phyloP scores from a whole-genome alignment of 1,140 invertebrate genomes.

The Eubasilissa regina region DNA sequence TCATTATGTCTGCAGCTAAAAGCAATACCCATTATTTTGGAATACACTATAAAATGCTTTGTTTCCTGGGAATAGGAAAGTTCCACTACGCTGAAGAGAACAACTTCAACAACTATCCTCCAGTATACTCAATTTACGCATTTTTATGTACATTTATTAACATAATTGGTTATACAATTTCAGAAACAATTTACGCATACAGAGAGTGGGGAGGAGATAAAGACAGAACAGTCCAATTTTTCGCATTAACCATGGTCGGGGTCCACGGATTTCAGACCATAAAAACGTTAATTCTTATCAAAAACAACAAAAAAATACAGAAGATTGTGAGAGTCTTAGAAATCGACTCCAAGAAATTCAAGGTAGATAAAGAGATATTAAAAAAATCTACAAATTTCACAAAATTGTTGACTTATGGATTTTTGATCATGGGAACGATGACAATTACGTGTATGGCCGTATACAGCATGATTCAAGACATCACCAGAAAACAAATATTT shows the following conservation, averaged over 20 bases:
- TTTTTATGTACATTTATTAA: slow-evolving; percentile 43
- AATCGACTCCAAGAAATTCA: slow-evolving; percentile 49
- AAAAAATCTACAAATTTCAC: slow-evolving; percentile 41
- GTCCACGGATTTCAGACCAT: slow-evolving; percentile 52
- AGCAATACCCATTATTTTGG: slow-evolving; percentile 42
- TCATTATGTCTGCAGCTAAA: slow-evolving; percentile 10
- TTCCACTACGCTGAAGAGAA: slow-evolving; percentile 56
- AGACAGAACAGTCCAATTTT: slow-evolving; percentile 48
- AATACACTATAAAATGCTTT: slow-evolving; percentile 49
- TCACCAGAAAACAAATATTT: slow-evolving; percentile 43
- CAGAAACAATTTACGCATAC: slow-evolving; percentile 49
- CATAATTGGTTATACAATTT: slow-evolving; percentile 49
- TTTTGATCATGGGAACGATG: slow-evolving; percentile 51
- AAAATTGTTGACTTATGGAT: slow-evolving; percentile 46
- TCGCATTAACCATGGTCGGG: slow-evolving; percentile 50
- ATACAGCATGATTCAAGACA: slow-evolving; percentile 44
- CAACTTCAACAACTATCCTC: slow-evolving; percentile 56
- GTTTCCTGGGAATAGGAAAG: slow-evolving; percentile 52
- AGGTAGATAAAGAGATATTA: slow-evolving; percentile 32
- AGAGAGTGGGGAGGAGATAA: slow-evolving; percentile 52
- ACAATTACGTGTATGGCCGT: slow-evolving; percentile 52
- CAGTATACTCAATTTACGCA: slow-evolving; percentile 41
- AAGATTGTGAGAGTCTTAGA: slow-evolving; percentile 53
- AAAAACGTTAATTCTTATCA: slow-evolving; percentile 54
- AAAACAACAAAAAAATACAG: slow-evolving; percentile 57